A percentile compares a stretch with the other conserved stretches of the same genome.
Conservation (phyloP, 2,888 invertebrate genomes). For the Cryptocephalus moraei region DNA sequence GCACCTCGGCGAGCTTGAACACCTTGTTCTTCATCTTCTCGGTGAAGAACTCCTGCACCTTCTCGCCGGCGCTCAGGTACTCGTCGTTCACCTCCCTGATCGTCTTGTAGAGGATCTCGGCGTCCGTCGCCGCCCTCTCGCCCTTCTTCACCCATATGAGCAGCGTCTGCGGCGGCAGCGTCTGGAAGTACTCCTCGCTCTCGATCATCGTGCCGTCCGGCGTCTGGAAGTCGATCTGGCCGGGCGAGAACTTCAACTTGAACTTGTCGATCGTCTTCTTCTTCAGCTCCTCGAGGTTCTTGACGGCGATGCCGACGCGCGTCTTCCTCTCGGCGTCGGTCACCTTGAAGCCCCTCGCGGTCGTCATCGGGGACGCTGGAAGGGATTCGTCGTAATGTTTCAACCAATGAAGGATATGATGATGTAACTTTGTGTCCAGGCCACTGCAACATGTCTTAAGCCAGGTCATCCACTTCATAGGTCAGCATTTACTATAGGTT, state of each 20-base stretch:
- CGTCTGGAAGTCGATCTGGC: constrained; percentile 32
- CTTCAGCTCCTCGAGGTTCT: constrained; percentile 53
- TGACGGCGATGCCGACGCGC: constrained; percentile 62
- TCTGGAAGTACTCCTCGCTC: constrained; percentile 67
- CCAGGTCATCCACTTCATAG: no score
- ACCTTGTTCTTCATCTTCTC: constrained; percentile 53
- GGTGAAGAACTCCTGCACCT: constrained; percentile 63
- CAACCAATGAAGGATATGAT: neutral
- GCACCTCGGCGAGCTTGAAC: constrained; percentile 36
- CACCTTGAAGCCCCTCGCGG: constrained; percentile 62
- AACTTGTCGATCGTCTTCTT: constrained; percentile 57
- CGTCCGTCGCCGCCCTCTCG: constrained; percentile 44
- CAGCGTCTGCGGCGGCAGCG: constrained; percentile 64
- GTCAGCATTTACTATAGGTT: no score
- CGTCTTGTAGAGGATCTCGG: constrained; percentile 60
- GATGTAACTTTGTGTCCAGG: no score
- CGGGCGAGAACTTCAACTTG: constrained; percentile 28
- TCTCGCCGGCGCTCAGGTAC: constrained; percentile 58
- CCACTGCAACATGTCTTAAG: no score
- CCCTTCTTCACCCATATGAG: constrained; percentile 46
- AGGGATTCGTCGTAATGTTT: neutral
- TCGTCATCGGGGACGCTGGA: constrained; percentile 23
- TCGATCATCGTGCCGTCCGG: constrained; percentile 60
- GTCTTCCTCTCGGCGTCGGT: constrained; percentile 56
- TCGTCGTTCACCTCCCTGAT: constrained; percentile 57